These are phyloP conservation scores for Dendrocincla tyrannina DNA, from an alignment of 2,797 vertebrate species.

Conservation along the genomic window DNA sequence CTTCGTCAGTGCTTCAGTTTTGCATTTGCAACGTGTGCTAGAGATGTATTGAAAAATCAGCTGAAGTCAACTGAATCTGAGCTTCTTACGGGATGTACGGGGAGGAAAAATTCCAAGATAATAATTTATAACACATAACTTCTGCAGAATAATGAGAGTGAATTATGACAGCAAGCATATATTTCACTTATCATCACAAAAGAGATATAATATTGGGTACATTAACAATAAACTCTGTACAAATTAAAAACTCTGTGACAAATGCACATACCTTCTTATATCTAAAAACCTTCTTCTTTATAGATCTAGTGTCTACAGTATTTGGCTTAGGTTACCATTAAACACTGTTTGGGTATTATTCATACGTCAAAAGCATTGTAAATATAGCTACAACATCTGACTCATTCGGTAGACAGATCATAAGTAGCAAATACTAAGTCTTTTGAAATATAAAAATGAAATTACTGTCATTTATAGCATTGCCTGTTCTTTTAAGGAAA, in stretches of 20 bases:
- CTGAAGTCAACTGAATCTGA: background rate
- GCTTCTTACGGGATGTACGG: background rate
- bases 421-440: background rate
- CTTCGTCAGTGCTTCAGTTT: background rate
- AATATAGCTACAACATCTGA: background rate
- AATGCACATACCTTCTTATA: background rate
- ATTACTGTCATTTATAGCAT: background rate
- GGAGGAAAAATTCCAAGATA: background rate
- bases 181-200: background rate
- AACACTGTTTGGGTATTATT: background rate
- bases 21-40: background rate
- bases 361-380: background rate
- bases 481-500: background rate
- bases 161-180: background rate
- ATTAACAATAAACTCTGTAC: background rate
- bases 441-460: background rate
- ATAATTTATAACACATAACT: background rate
- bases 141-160: background rate
- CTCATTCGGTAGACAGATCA: background rate
- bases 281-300: background rate
- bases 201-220: background rate
- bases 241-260: background rate
- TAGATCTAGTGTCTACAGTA: background rate
- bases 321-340: background rate
- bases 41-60: background rate